phyloP scores from a whole-genome alignment of 2,797 vertebrate genomes.

The Trichosurus vulpecula region DNA sequence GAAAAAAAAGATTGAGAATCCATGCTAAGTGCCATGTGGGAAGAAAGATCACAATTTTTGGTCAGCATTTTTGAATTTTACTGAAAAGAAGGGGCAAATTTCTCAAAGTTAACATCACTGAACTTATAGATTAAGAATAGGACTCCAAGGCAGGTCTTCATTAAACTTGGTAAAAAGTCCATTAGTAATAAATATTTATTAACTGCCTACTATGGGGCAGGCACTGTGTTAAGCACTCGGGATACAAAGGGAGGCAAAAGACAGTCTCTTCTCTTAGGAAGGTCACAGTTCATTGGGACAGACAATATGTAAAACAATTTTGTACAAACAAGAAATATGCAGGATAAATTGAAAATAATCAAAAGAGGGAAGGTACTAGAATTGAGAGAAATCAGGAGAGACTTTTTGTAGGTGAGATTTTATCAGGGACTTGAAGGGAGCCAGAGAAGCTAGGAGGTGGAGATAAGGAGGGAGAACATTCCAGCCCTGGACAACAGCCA shows the following conservation, averaged over 20 bases:
- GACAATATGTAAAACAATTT: not conserved
- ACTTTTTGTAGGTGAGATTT: not conserved
- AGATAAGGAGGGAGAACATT: not conserved
- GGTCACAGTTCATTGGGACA: not conserved
- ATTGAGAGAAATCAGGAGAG: not conserved
- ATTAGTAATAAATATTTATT: not conserved
- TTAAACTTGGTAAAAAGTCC: not conserved
- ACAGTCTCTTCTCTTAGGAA: not conserved
- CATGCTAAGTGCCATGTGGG: not conserved
- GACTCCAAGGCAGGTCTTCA: not conserved
- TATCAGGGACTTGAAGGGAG: not conserved
- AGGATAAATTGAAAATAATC: not conserved
- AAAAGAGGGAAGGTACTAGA: not conserved
- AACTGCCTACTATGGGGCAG: not conserved
- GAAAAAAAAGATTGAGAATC: not conserved
- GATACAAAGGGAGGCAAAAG: not conserved
- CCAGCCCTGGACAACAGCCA: not conserved
- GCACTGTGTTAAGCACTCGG: not conserved
- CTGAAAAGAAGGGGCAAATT: not conserved
- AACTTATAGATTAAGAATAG: not conserved
- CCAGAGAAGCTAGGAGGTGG: not conserved
- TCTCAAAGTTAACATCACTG: not conserved
- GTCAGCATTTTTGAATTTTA: not conserved
- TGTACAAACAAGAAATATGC: not conserved
- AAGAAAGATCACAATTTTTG: not conserved